Evolutionary conservation across 2,888 invertebrate species (phyloP).

Genomic region (Caenorhabditis plicata): DNA sequence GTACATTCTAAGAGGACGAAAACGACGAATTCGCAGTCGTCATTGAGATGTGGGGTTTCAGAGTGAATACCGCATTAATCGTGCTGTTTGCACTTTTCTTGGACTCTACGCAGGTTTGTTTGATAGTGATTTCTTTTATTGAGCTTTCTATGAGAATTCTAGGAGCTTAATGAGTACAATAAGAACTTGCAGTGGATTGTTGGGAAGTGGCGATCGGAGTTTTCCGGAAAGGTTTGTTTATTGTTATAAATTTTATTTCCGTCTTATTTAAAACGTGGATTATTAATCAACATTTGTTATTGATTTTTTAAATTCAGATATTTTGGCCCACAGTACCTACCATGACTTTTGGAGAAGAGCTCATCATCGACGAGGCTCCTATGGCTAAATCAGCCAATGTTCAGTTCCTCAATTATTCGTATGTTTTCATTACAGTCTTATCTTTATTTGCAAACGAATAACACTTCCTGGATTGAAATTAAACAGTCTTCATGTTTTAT

Average conservation of each 20-base stretch:
- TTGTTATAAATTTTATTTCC: too few relatives aligned
- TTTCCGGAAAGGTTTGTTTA: conserved; percentile 60
- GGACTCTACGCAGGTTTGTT: too few relatives aligned
- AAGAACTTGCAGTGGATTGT: conserved; percentile 62
- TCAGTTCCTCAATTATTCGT: conserved; percentile 66
- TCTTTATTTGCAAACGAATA: not conserved
- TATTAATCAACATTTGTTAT: too few relatives aligned
- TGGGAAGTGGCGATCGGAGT: conserved; percentile 66
- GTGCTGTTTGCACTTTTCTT: too few relatives aligned
- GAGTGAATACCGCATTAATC: too few relatives aligned
- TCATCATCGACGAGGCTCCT: conserved; percentile 62
- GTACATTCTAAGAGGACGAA: too few relatives aligned
- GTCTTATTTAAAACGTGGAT: conserved; percentile 1
- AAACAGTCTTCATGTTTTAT: conserved; percentile 13
- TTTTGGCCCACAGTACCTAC: conserved; percentile 66
- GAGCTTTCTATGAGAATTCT: too few relatives aligned
- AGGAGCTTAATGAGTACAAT: conserved; percentile 50
- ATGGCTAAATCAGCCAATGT: conserved; percentile 60
- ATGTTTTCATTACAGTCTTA: conserved; percentile 11
- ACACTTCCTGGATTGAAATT: not conserved
- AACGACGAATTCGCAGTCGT: too few relatives aligned
- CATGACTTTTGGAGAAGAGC: conserved; percentile 66
- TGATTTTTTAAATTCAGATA: conserved; percentile 34
- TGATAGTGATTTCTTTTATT: too few relatives aligned
- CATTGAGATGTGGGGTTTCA: too few relatives aligned